Percentiles rank a stretch among this genome's conserved stretches.
These are phyloP conservation scores for Phenganax marumi DNA, from an alignment of 92 coral and sea anemone species.

Conservation along the genomic window DNA sequence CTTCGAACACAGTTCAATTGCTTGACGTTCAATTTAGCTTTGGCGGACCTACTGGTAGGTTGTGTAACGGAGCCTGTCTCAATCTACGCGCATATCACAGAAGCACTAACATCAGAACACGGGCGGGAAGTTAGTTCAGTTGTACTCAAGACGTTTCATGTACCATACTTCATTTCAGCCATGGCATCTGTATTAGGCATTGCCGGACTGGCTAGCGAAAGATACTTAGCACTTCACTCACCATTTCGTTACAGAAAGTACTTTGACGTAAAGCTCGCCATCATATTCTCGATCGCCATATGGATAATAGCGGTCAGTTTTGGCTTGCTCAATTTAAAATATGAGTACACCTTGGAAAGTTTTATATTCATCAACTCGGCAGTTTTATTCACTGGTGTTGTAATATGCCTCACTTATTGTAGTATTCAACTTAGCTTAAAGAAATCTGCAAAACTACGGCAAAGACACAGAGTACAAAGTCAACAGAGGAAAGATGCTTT, in stretches of 20 bases:
- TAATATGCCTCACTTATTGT: neutral
- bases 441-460: neutral
- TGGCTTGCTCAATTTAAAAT: constrained; percentile 11
- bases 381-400: constrained; percentile 11
- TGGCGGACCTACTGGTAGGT: constrained; percentile 68
- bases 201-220: constrained; percentile 72
- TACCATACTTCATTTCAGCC: constrained; percentile 70
- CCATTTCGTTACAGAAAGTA: constrained; percentile 36
- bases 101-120: constrained; percentile 43
- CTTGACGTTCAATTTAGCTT: constrained; percentile 67
- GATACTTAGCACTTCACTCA: constrained; percentile 68
- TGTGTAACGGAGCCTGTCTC: constrained; percentile 68
- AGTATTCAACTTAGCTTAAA: neutral
- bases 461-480: neutral
- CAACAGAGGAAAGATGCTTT: neutral
- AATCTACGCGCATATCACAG: constrained; percentile 64
- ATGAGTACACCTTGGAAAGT: constrained; percentile 19
- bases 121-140: constrained; percentile 33
- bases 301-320: constrained; percentile 13
- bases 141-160: constrained; percentile 55
- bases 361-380: constrained; percentile 32
- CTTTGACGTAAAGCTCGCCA: neutral
- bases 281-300: neutral
- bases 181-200: constrained; percentile 75
- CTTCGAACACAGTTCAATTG: constrained; percentile 72